Evolutionary conservation across 2,113 vertebrate species (phyloP).

Genomic region (Nibea coibor): DNA sequence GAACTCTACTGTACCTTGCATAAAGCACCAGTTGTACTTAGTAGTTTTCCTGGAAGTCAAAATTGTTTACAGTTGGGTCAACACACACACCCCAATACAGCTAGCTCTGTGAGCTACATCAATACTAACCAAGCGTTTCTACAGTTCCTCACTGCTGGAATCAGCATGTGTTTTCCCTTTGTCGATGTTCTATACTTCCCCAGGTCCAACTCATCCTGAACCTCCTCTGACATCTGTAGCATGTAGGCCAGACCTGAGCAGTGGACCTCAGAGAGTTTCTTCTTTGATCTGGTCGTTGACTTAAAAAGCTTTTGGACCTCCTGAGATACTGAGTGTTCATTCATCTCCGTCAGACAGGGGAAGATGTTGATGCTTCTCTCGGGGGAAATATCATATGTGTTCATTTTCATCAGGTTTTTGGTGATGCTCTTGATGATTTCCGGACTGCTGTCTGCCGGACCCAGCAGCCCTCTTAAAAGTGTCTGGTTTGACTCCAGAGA

Average conservation of each 20-base stretch:
- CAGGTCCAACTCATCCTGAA: constrained; percentile 8
- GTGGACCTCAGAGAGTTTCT: neutral
- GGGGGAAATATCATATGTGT: neutral
- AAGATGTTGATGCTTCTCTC: constrained; percentile 7
- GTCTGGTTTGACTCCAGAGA: constrained; percentile 11
- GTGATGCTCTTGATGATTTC: neutral
- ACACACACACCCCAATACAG: no score
- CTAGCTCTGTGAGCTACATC: no score
- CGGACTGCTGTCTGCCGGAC: neutral
- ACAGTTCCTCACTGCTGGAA: constrained; percentile 29
- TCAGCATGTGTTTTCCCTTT: neutral
- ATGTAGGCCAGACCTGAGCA: neutral
- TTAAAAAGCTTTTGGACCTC: constrained; percentile 10
- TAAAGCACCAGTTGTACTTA: no score
- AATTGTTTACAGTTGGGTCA: no score
- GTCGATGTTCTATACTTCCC: neutral
- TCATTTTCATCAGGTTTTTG: neutral
- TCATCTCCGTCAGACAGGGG: constrained; percentile 3
- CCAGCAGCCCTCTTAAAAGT: neutral
- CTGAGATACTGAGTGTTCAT: neutral
- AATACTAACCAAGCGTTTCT: neutral
- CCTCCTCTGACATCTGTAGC: constrained; percentile 11
- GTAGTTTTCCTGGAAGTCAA: no score
- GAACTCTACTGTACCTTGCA: no score
- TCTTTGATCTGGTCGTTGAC: constrained; percentile 5